These are phyloP conservation scores for Micrasema minimum DNA, from an alignment of 1,140 invertebrate species.

Conservation along the genomic window DNA sequence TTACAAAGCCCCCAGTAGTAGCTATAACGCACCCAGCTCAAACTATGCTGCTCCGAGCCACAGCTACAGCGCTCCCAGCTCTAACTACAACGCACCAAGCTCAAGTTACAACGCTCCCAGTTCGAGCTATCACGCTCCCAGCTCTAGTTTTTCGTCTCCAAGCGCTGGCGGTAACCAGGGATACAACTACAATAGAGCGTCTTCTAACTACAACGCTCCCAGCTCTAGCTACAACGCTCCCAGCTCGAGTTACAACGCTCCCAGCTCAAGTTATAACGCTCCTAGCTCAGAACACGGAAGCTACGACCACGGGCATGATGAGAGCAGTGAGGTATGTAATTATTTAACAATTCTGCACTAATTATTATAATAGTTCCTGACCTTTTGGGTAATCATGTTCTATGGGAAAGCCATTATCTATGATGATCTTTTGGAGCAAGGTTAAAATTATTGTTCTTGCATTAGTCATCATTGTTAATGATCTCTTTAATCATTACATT, in stretches of 20 bases:
- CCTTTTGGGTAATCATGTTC: neutral
- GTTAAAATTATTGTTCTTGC: neutral
- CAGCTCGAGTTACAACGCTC: slow-evolving; percentile 9
- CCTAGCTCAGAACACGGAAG: slow-evolving; percentile 46
- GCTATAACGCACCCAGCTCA: slow-evolving; percentile 35
- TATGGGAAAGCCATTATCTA: neutral
- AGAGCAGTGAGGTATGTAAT: slow-evolving; percentile 51
- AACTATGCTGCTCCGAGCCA: slow-evolving; percentile 24
- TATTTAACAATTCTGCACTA: neutral
- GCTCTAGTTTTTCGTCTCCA: slow-evolving; percentile 36
- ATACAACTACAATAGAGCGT: slow-evolving; percentile 9
- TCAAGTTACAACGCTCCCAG: slow-evolving; percentile 26
- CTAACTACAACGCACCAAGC: slow-evolving; percentile 11
- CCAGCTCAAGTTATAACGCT: slow-evolving; percentile 32
- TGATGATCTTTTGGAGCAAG: neutral
- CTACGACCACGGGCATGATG: slow-evolving; percentile 50
- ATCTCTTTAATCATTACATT: neutral
- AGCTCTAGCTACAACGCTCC: slow-evolving; percentile 38
- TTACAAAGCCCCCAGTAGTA: slow-evolving; percentile 40
- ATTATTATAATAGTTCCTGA: neutral
- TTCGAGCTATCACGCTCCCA: slow-evolving; percentile 33
- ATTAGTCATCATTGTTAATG: neutral
- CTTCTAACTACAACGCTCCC: slow-evolving; percentile 31
- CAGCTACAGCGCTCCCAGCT: slow-evolving; percentile 18
- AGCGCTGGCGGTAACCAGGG: slow-evolving; percentile 23